Evolutionary conservation across 1,140 invertebrate species (phyloP).

Genomic region (Trichonephila inaurata): DNA sequence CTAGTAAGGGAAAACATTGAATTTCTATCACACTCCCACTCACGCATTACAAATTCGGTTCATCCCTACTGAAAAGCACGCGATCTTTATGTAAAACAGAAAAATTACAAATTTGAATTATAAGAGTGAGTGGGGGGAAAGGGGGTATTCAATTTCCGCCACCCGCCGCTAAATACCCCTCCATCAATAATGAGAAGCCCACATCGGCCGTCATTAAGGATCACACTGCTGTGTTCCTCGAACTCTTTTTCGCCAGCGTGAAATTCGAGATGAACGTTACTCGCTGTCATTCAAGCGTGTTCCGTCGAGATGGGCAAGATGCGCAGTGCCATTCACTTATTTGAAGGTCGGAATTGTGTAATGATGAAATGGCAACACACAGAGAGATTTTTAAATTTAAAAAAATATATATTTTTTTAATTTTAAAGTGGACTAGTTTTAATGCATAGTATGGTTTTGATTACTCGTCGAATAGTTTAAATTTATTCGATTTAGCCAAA

Average conservation of each 20-base stretch:
- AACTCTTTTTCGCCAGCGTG: slow-evolving; percentile 57
- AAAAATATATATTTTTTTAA: no score
- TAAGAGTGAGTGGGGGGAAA: not conserved
- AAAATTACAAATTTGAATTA: slow-evolving; percentile 13
- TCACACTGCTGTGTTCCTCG: not conserved
- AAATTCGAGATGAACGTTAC: slow-evolving; percentile 56
- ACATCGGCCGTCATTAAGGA: slow-evolving; percentile 2
- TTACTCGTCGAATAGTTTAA: no score
- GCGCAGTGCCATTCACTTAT: not conserved
- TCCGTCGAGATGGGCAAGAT: not conserved
- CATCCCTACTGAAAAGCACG: not conserved
- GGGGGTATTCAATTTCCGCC: slow-evolving; percentile 16
- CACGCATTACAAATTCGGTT: not conserved
- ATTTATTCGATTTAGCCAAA: no score
- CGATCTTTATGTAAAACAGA: slow-evolving; percentile 1
- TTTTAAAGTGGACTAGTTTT: no score
- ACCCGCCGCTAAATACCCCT: not conserved
- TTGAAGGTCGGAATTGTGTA: not conserved
- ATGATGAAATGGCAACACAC: not conserved
- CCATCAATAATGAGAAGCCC: not conserved
- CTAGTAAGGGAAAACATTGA: not conserved
- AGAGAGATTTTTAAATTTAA: no score
- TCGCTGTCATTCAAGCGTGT: slow-evolving; percentile 59
- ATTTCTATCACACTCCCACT: not conserved
- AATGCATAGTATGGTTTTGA: no score